Base-by-base conservation (phyloP, 2,888 invertebrate genomes). In the Lasioglossum figueresi region DNA sequence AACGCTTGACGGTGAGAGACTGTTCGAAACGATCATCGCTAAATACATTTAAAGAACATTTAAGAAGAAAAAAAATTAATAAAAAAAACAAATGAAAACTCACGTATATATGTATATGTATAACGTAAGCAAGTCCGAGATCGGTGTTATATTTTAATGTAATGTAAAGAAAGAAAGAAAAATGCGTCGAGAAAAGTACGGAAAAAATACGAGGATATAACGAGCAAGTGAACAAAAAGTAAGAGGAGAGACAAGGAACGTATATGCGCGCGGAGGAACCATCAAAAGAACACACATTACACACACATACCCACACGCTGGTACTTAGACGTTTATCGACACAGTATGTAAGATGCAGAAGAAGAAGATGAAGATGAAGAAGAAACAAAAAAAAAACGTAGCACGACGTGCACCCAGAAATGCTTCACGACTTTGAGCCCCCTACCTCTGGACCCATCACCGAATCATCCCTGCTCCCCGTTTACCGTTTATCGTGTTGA, bases 121-220 rank as follows among this genome's bases (percentile, higher is more conserved):
- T 83, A 87, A 87, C 80, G 82, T 88, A 90, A 91, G 87, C 83
- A 83, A 84, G 72, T 88, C 68, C 89, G 91, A 93, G 89, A 92
- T 93, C 88, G 91, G 90, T 91, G 92, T 93, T 92, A 92, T 93
- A 92, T 93, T 93, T 93, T 92, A 91, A 91, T 92, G 90, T 92
- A 91, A 92, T 90, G 84, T 91, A 87, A 87, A 76, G 68, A 83
- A 79, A 78, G 45, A 74, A 83, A 72, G 78, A 72, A 71, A 83
- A 66, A 74, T 81, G 23, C 56, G n/a, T 56, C 37, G 59, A 82
- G 70, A 63, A 81, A 82, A 73, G 82, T 48, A 83, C 80, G 76
- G 79, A 82, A 79, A 52, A 31, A 14, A 59, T 45, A 43, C 72
- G 37, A 23, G 34, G 71, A 73, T 48, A n/a, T 56, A n/a, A 40